A percentile compares a stretch with the other conserved stretches of the same genome.
phyloP scores from a whole-genome alignment of 1,140 invertebrate species.

The Nixonia krombeini region DNA sequence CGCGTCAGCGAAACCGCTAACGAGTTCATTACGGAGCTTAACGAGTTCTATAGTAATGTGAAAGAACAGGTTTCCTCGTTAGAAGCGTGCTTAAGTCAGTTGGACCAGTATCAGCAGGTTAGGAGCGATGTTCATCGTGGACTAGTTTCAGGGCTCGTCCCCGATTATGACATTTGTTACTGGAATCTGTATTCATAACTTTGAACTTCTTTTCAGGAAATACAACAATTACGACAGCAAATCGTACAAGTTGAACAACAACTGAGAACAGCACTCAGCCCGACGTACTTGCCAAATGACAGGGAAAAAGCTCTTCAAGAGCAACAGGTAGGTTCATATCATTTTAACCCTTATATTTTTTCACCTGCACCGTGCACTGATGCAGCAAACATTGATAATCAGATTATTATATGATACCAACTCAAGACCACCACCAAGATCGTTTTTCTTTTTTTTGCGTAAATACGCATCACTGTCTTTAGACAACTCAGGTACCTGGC shows the following conservation, averaged over 20 bases:
- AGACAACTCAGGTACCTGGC: too few species aligned
- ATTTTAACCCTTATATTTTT: conserved; percentile 22
- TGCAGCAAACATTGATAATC: conserved; percentile 54
- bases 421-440: conserved; percentile 62
- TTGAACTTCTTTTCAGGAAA: conserved; percentile 77
- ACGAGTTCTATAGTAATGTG: conserved; percentile 77
- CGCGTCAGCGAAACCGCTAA: conserved; percentile 81
- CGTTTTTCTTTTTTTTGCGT: too few species aligned
- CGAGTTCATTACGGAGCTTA: conserved; percentile 79
- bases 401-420: conserved; percentile 66
- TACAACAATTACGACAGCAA: conserved; percentile 85
- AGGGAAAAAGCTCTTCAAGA: conserved; percentile 87
- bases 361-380: conserved; percentile 61
- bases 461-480: too few species aligned
- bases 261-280: conserved; percentile 83
- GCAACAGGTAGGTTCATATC: conserved; percentile 87
- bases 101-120: conserved; percentile 88
- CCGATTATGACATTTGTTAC: background rate
- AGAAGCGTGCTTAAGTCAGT: conserved; percentile 85
- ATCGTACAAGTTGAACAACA: conserved; percentile 90
- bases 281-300: conserved; percentile 86
- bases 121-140: conserved; percentile 16
- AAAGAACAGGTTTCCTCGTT: conserved; percentile 81
- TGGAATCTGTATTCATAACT: background rate
- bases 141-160: background rate